Percentiles rank a stretch among this genome's conserved stretches.
Evolutionary conservation across 1,140 invertebrate genomes (phyloP).

Genomic region (Melitaea cinxia): DNA sequence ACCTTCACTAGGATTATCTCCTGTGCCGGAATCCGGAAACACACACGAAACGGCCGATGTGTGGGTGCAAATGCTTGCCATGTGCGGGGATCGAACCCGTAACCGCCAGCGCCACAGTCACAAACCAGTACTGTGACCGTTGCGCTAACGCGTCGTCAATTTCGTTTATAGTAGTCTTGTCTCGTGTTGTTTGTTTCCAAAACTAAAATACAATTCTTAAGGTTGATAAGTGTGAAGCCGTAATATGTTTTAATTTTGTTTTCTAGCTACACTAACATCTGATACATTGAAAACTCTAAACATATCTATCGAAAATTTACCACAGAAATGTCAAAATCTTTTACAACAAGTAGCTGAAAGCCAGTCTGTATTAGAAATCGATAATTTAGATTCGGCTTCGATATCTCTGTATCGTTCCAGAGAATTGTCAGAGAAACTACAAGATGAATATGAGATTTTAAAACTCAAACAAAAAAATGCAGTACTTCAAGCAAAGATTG

Average conservation of each 20-base stretch:
- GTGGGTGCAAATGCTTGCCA: no score
- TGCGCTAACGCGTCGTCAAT: no score
- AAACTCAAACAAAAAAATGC: slow-evolving; percentile 66
- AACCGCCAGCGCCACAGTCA: no score
- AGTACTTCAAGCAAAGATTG: slow-evolving; percentile 58
- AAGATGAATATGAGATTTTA: slow-evolving; percentile 67
- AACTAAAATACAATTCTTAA: no score
- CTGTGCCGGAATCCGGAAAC: no score
- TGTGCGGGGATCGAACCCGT: no score
- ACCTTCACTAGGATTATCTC: no score
- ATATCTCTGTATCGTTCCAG: slow-evolving; percentile 57
- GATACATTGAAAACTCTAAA: slow-evolving; percentile 58
- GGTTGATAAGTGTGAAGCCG: no score
- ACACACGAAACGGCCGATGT: no score
- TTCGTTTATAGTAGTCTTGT: no score
- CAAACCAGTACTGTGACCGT: no score
- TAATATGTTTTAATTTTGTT: slow-evolving; percentile 12
- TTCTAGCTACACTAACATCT: slow-evolving; percentile 46
- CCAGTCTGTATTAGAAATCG: slow-evolving; percentile 48
- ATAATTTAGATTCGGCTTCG: slow-evolving; percentile 55
- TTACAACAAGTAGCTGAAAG: slow-evolving; percentile 46
- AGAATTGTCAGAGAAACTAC: slow-evolving; percentile 51
- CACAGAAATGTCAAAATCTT: slow-evolving; percentile 57
- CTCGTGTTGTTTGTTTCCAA: no score
- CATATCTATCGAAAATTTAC: slow-evolving; percentile 55